Base-by-base conservation (phyloP, 1,140 invertebrate genomes). In the Druon quercuslanigerum region DNA sequence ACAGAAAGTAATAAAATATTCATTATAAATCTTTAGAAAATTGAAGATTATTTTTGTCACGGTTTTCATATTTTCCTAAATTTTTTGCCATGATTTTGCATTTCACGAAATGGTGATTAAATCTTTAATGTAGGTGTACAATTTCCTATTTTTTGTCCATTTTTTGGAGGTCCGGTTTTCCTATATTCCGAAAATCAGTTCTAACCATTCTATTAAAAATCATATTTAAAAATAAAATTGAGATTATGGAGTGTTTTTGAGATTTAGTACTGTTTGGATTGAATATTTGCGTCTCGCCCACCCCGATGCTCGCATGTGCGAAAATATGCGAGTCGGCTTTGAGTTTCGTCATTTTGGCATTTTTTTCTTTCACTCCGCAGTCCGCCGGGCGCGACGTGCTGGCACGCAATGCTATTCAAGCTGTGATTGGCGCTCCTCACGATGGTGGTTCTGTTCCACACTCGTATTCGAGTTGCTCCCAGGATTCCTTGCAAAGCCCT, bases 331-430 rank as follows among this genome's bases (percentile, higher is more conserved):
- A 77, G 72, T 66, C 56, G 72, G 40, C 14, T 72, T 78, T 70
- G 76, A 79, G 76, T 79, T 81, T 85, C 82, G 84, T 84, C 83
- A 82, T 82, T 86, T 84, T 77, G 54, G 72, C 71, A 78, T 80
- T 83, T 73, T 75, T 78, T 76, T 76, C 73, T 77, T 72, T 66
- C 25, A 33, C 75, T 82, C 77, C 82, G 83, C 75, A 82, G 83
- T 82, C 77, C 82, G 83, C 75, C 82, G 83, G 80, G 80, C 86
- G 85, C 83, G 84, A 87, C 86, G 84, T 85, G 85, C 83, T 82
- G 84, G 84, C 86, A 88, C 86, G 86, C 87, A 87, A 86, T 83
- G 83, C 82, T 82, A 81, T 81, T 82, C 78, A 81, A 81, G 75
- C 80, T 82, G 82, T 84, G 83, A 87, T 87, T 82, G 85, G 85